These are phyloP conservation scores for Heliconius eleuchia DNA, from an alignment of 1,140 invertebrate species.

Conservation along the genomic window DNA sequence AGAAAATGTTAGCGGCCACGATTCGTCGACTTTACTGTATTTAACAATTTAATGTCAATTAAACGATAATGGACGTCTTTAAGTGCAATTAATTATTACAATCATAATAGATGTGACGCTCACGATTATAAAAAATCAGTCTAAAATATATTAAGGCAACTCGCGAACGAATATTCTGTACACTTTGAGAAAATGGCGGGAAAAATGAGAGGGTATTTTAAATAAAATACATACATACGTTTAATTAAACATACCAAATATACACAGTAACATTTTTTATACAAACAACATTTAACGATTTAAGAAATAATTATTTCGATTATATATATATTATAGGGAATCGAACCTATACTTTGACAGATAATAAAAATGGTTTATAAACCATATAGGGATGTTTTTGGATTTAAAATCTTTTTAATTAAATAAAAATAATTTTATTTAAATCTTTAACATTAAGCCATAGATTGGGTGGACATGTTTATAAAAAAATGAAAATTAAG, in stretches of 20 bases:
- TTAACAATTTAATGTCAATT: background rate
- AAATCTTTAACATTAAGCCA: too few relatives aligned
- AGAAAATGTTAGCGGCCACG: background rate
- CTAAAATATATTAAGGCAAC: slow-evolving; percentile 81
- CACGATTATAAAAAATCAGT: slow-evolving; percentile 78
- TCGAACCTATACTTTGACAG: too few relatives aligned
- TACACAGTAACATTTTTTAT: background rate
- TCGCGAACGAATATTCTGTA: slow-evolving; percentile 63
- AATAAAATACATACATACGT: background rate
- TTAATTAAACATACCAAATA: background rate
- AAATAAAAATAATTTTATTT: too few relatives aligned
- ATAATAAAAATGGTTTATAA: too few relatives aligned
- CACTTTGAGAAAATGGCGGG: slow-evolving; percentile 23
- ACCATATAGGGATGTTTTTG: too few relatives aligned
- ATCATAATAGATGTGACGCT: slow-evolving; percentile 36
- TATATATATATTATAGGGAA: too few relatives aligned
- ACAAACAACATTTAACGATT: too few relatives aligned
- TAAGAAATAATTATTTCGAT: background rate
- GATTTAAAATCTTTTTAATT: too few relatives aligned
- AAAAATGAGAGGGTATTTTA: slow-evolving; percentile 3
- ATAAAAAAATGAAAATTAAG: too few relatives aligned
- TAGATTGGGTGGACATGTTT: too few relatives aligned
- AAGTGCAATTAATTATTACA: background rate
- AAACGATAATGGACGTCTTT: background rate
- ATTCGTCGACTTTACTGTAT: too few relatives aligned